phyloP scores from a whole-genome alignment of 2,888 invertebrate species.

The Tipula lateralis region DNA sequence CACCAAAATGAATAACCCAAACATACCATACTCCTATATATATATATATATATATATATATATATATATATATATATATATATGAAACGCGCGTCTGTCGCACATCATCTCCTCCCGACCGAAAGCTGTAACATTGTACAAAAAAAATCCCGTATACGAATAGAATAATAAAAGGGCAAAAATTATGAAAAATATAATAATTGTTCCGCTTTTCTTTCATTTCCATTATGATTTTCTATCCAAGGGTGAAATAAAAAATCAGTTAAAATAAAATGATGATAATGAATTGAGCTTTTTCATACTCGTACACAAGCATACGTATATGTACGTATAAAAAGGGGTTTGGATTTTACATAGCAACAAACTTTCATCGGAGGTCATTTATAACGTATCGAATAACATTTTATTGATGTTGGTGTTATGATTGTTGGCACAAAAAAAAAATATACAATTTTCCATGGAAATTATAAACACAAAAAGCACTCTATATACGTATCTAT shows the following conservation, averaged over 20 bases:
- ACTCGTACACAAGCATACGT: neutral
- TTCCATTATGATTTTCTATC: neutral
- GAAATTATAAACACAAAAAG: neutral
- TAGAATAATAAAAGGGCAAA: neutral
- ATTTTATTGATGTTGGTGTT: neutral
- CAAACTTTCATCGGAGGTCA: slow-evolving; percentile 7
- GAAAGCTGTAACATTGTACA: neutral
- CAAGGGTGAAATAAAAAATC: slow-evolving; percentile 8
- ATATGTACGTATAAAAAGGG: neutral
- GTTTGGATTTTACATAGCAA: neutral
- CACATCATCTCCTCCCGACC: neutral
- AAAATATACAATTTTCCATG: neutral
- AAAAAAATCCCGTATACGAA: neutral
- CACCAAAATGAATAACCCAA: neutral
- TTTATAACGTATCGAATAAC: slow-evolving; percentile 1
- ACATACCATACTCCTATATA: neutral
- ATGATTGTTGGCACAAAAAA: neutral
- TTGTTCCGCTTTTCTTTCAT: neutral
- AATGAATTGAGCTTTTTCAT: neutral
- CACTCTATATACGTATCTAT: neutral
- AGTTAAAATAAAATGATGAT: neutral
- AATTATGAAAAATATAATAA: neutral
- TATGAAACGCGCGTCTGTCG: no score
- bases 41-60: no score
- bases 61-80: no score